Evolutionary conservation across 1,140 invertebrate genomes (phyloP), one percentile per base, ranked within the genome.

Genomic region (Cotesia glomerata): DNA sequence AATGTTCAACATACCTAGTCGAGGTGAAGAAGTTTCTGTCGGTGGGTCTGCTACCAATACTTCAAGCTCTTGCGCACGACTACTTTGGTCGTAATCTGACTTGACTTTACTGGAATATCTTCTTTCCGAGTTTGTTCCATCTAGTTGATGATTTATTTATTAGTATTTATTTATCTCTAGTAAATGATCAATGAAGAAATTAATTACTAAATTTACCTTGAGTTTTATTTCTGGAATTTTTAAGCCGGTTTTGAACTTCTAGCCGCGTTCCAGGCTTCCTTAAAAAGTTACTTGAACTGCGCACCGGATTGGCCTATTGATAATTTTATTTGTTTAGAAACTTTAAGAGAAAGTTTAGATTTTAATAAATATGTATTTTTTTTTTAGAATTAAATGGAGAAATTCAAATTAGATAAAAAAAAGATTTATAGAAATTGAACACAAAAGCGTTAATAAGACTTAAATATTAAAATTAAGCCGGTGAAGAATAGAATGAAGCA

Each of bases 11-110:
- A 75, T 82, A 82, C 80, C 79, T 63, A 74, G 77, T 64, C 71
- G 54, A 8, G 65, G 35, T 13, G 77, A 59, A 52, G 79, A 62
- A 68, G 52, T 70, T 9, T 74, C 66, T 76, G 76, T 68, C 34
- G 83, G 80, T 39, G 81, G 80, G 65, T 85, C 77, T 34, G 84
- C 76, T 52, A 87, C 51, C 4, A 81, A 79, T 18, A 83, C 79
- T 35, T 81, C 84, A 51, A 85, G 70, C 73, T 86, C 84, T 77
- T 86, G 85, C 4, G 84, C 83, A 74, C 78, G 79, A 63, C 78
- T 75, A 70, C 74, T 84, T 67, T 85, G 84, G 79, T 87, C 85
- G n/a, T 74, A 56, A 5, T 18, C 52, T 26, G 35, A 8, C n/a
- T 14, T 32, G 14, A 32, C 39, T 72, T 32, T 72, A 65, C 35